Evolutionary conservation across 2,113 vertebrate species (phyloP).

Genomic region (Sialia sialis): DNA sequence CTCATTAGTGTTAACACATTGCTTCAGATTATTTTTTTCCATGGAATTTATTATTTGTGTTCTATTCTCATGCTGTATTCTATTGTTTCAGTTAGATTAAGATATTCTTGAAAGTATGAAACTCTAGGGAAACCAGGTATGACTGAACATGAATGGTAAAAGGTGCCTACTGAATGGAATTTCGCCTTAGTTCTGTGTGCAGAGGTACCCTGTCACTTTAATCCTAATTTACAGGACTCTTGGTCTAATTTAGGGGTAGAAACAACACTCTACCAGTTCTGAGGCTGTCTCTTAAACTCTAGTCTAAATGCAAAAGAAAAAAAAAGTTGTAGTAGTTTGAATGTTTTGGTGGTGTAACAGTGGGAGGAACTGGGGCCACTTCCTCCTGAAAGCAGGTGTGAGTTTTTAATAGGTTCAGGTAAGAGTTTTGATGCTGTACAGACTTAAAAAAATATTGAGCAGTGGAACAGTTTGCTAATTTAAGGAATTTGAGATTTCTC

Average conservation of each 20-base stretch:
- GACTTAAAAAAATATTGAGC: not conserved
- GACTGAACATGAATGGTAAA: not conserved
- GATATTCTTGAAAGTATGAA: not conserved
- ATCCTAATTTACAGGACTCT: not conserved
- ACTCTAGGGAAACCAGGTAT: not conserved
- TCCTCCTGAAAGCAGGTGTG: not conserved
- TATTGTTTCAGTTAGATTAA: not conserved
- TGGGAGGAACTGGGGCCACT: not conserved
- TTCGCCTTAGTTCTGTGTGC: not conserved
- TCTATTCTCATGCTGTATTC: not conserved
- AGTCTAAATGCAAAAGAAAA: not conserved
- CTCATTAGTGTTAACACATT: not conserved
- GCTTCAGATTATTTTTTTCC: not conserved
- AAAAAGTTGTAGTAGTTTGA: not conserved
- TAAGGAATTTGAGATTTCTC: not conserved
- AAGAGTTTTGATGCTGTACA: not conserved
- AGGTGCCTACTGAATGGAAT: not conserved
- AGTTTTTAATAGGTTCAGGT: not conserved
- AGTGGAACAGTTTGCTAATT: not conserved
- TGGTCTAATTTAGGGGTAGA: not conserved
- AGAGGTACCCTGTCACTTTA: not conserved
- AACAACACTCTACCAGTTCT: not conserved
- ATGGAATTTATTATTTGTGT: not conserved
- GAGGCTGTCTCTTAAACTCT: not conserved
- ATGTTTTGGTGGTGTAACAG: not conserved